Base-by-base conservation (phyloP, 2,888 invertebrate species). In the Serripes groenlandicus region DNA sequence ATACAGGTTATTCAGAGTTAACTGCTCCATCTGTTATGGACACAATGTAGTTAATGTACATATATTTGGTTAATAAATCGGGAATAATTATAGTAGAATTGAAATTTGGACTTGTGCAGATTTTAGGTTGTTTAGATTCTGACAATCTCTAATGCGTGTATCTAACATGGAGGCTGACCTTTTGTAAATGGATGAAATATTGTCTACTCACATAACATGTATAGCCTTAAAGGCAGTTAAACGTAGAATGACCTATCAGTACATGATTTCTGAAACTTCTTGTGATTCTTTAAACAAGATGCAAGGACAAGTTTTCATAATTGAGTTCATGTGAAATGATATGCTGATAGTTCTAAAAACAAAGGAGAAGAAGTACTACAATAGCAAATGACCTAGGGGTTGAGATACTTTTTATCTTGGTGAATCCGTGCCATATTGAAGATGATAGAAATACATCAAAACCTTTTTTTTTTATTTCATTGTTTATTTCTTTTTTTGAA, bases 341-440 rank as follows among this genome's bases (percentile, higher is more conserved):
- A 37, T 66, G 35, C 37, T 23, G 66, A n/a, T 32, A 23, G 23
- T 23, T 35, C 34, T 23, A 34, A 30, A 35, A 26, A 23, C 35
- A 35, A 23, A 35, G 66, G 66, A 34, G 62, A n/a, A 56, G 11
- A 56, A n/a, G 56, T 26, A 56, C n/a, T 56, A 11, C 23, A 56
- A 56, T 26, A 56, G 23, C 56, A 56, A 26, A 23, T 56, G 56
- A 56, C 28, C 56, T 11, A 56, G 56, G 56, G 28, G 56, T 56
- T 56, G 62, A 62, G 32, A 28, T 62, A 32, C 32, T 28, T 30
- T 62, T 28, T 30, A 1, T 62, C 28, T 62, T 28, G 30, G 32
- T 28, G 62, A 81, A 82, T 82, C 81, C 81, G 81, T 82, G 81
- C 81, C 81, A 82, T 82, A 34, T 34, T 52, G 23, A 26, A 42